phyloP scores from a whole-genome alignment of 1,140 invertebrate species.

The Pollicipes pollicipes region DNA sequence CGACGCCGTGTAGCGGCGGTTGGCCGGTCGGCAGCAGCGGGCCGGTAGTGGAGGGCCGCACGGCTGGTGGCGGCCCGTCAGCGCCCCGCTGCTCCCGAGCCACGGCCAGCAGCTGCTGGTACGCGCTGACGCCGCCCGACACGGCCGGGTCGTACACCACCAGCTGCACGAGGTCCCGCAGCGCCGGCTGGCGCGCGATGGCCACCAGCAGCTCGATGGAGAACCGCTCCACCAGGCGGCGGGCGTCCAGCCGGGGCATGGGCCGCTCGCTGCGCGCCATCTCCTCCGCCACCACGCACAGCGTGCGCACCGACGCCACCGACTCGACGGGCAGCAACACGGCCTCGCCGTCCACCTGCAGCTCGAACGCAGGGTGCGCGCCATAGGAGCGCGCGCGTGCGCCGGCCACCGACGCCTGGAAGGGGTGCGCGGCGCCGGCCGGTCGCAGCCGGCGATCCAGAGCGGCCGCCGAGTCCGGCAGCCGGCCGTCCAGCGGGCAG shows the following conservation, averaged over 20 bases:
- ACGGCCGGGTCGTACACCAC: neutral
- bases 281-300: neutral
- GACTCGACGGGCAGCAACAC: neutral
- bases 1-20: neutral
- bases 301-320: neutral
- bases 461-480: neutral
- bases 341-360: neutral
- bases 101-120: no score
- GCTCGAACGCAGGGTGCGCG: neutral
- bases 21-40: no score
- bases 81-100: no score
- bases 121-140: neutral
- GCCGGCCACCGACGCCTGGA: neutral
- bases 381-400: neutral
- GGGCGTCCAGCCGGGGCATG: neutral
- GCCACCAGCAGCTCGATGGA: neutral
- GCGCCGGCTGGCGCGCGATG: neutral
- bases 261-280: neutral
- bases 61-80: no score
- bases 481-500: neutral
- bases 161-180: neutral
- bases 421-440: neutral
- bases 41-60: no score
- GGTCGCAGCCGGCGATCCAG: neutral
- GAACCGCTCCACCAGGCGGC: neutral